Evolutionary conservation across 2,113 vertebrate species (phyloP).

Genomic region (Cephalopterus ornatus): DNA sequence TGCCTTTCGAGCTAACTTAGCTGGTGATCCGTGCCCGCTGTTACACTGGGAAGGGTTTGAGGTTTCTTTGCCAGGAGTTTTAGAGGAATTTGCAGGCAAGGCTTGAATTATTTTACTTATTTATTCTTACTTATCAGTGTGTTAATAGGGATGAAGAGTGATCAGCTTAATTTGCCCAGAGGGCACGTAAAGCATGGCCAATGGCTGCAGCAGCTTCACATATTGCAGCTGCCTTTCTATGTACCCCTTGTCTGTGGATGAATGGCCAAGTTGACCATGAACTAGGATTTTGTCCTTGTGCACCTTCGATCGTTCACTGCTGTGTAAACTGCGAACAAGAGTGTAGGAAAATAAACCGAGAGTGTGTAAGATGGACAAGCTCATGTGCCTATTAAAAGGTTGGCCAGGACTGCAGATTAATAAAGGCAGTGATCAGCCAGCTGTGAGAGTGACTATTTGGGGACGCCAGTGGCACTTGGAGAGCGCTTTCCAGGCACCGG

Average conservation of each 20-base stretch:
- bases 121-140: background rate
- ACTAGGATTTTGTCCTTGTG: background rate
- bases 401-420: background rate
- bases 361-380: no score
- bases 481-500: rapidly evolving
- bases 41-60: background rate
- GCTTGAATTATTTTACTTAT: background rate
- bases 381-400: background rate
- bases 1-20: slow-evolving; percentile 25
- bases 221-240: background rate
- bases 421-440: background rate
- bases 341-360: background rate
- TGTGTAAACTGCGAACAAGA: background rate
- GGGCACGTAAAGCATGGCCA: background rate
- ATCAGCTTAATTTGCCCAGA: background rate
- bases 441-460: background rate
- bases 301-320: background rate
- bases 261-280: background rate
- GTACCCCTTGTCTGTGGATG: background rate
- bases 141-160: background rate
- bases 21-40: background rate
- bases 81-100: background rate
- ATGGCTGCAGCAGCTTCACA: background rate
- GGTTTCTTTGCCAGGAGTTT: background rate
- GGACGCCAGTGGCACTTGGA: background rate